A percentile compares a stretch with the other conserved stretches of the same genome.
Conservation (phyloP, 2,797 vertebrate species). For the Crypturellus tataupa region DNA sequence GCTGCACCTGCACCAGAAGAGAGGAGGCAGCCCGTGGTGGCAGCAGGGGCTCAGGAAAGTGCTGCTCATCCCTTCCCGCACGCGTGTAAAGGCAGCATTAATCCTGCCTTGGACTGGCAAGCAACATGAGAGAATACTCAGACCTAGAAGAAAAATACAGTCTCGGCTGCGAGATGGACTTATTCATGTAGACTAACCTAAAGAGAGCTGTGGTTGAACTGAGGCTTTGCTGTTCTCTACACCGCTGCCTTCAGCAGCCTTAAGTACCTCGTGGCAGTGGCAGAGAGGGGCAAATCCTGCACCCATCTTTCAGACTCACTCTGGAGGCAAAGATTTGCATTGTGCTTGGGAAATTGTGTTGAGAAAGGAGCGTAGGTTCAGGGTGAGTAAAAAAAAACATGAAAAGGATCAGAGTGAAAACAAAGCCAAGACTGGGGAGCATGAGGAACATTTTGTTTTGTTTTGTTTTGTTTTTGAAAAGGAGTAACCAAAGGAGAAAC, state of each 20-base stretch:
- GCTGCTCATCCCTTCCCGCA: not conserved
- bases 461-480: too few species aligned
- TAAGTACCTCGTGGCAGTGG: not conserved
- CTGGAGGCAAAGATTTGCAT: not conserved
- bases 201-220: not conserved
- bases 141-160: not conserved
- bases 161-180: not conserved
- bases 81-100: not conserved
- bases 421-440: not conserved
- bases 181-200: not conserved
- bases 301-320: not conserved
- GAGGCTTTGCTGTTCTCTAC: not conserved
- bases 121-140: not conserved
- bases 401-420: not conserved
- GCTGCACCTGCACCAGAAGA: not conserved
- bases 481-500: not conserved
- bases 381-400: not conserved
- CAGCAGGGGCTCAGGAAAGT: not conserved
- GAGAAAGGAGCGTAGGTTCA: accelerated
- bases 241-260: not conserved
- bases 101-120: not conserved
- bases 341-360: not conserved
- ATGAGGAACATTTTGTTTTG: not conserved
- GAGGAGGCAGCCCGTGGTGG: accelerated
- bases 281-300: not conserved